Conservation (phyloP, 2,797 vertebrate genomes). For the Chrysocyon brachyurus region DNA sequence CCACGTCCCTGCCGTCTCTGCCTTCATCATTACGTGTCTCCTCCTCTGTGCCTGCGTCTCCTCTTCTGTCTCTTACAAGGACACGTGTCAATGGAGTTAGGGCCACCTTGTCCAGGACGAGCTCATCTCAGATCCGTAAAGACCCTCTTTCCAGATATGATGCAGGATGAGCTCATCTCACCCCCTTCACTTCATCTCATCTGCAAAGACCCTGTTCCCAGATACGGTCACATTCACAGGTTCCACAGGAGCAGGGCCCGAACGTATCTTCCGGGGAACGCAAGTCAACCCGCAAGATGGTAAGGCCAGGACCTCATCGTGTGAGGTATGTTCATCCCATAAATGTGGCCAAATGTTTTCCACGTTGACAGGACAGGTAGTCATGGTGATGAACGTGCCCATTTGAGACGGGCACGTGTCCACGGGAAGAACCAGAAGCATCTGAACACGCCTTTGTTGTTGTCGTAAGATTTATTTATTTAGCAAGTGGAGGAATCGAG, state of each 20-base stretch:
- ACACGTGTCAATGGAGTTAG: not conserved
- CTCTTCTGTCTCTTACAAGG: not conserved
- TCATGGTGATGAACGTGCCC: fast-evolving
- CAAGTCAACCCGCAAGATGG: fast-evolving
- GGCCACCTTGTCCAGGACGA: fast-evolving
- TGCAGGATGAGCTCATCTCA: not conserved
- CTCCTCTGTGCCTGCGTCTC: not conserved
- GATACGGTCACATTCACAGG: too few species aligned
- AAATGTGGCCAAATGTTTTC: not conserved
- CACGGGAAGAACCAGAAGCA: too few species aligned
- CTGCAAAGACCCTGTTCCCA: not conserved
- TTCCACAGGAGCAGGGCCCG: not conserved
- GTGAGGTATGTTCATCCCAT: fast-evolving
- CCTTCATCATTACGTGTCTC: fast-evolving
- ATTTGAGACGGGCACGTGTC: not conserved
- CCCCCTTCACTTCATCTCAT: not conserved
- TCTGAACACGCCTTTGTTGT: fast-evolving
- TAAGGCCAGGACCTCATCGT: fast-evolving
- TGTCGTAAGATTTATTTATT: not conserved
- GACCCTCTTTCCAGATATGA: not conserved
- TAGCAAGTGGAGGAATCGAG: too few species aligned
- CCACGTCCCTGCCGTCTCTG: fast-evolving
- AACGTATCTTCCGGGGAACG: not conserved
- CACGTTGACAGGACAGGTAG: fast-evolving
- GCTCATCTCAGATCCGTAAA: not conserved